Evolutionary conservation across 2,113 vertebrate genomes (phyloP), one percentile per base, ranked within the genome.

Genomic region (human): DNA sequence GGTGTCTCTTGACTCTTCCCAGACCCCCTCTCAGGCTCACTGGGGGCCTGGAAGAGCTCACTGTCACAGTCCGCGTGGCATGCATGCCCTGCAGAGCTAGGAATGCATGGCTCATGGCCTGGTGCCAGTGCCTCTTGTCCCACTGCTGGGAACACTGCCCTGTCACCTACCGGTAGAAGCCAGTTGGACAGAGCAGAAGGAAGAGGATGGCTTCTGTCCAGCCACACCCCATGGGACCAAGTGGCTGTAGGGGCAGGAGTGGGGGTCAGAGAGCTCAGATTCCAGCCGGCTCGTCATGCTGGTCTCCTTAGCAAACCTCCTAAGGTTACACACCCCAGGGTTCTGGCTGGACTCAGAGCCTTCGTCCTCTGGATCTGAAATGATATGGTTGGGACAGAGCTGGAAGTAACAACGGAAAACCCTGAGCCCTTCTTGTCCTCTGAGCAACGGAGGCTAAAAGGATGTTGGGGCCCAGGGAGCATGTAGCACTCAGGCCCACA

Each of bases 21-120:
- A 8, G 16, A 3, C 3, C 18, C 6, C 3, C 22, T 0, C 8
- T 0, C 23, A 16, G 30, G 10, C 23, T 40, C 90, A 0, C 27
- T 0, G 45, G 68, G 64, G 27, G 6, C 48, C n/a, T 1, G 57
- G 40, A 68, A 25, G 57, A 1, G 16, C 43, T 55, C n/a, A 27
- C 64, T 50, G 61, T 35, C 16, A 2, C 17, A 35, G 78, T 45
- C 12, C 3, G 1, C 0, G 9, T 18, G 86, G 45, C 45, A 22
- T 27, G 25, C 20, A 79, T 43, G 23, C 76, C 23, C 25, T 35
- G 79, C 20, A 11, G 78, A 40, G 25, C 25, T 6, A 17, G 35
- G 70, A n/a, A 12, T 9, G 48, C 22, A 1, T 40, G 18, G 16
- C 32, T 83, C 43, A 0, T 1, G 50, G n/a, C 57, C 85, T 2